These are phyloP conservation scores for Caenorhabditis remanei DNA, from an alignment of 1,140 invertebrate species.

Conservation along the genomic window DNA sequence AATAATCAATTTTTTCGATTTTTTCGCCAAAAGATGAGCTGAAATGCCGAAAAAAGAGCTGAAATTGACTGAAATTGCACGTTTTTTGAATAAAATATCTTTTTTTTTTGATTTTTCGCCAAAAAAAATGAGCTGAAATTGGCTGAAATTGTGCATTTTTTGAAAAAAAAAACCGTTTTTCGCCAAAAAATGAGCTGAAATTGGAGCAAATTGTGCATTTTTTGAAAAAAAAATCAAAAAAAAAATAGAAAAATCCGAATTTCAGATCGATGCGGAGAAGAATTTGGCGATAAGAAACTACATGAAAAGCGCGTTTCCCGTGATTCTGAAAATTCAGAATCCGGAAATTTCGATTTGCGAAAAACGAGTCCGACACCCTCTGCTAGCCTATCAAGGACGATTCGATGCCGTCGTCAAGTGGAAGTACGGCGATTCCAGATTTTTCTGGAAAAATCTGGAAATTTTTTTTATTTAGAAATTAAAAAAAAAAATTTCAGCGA, in stretches of 20 bases:
- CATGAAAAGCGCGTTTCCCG: constrained; percentile 31
- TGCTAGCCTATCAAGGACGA: constrained; percentile 9
- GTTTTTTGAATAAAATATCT: too few species aligned
- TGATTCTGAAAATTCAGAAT: constrained; percentile 31
- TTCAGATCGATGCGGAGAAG: constrained; percentile 11
- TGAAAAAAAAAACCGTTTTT: background rate
- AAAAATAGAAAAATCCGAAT: background rate
- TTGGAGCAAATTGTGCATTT: background rate
- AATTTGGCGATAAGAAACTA: background rate
- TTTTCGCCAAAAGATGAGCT: too few species aligned
- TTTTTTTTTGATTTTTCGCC: too few species aligned
- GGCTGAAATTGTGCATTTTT: background rate
- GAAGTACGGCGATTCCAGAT: too few species aligned
- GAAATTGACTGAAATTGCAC: too few species aligned
- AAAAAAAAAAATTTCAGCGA: too few species aligned
- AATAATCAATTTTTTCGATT: too few species aligned
- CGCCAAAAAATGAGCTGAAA: too few species aligned
- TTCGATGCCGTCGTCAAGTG: constrained; percentile 34
- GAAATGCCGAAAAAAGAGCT: too few species aligned
- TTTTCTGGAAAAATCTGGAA: too few species aligned
- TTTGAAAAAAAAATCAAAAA: background rate
- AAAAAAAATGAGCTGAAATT: too few species aligned
- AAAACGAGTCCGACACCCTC: background rate
- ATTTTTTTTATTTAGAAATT: too few species aligned
- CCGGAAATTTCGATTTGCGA: background rate